Conservation (phyloP, 2,797 vertebrate genomes). For the Rhinoraja longicauda region DNA sequence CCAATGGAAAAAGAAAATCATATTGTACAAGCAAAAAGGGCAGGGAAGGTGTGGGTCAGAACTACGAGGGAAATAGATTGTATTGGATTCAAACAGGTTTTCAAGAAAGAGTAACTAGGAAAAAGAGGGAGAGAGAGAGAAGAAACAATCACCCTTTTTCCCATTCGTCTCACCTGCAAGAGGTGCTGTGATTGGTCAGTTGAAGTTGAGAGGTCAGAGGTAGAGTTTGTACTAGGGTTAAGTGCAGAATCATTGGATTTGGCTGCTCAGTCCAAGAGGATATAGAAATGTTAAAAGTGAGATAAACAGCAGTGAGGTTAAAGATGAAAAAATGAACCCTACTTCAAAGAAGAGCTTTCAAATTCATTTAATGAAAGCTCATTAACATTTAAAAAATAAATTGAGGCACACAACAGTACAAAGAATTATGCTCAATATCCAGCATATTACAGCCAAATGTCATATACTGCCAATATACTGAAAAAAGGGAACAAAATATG, state of each 20-base stretch:
- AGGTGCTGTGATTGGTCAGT: constrained; percentile 71
- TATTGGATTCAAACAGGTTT: constrained; percentile 40
- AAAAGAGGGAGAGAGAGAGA: constrained; percentile 46
- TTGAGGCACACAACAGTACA: neutral
- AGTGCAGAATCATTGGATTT: constrained; percentile 55
- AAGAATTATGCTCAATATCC: neutral
- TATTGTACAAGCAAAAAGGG: constrained; percentile 1
- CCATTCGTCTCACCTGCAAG: constrained; percentile 65
- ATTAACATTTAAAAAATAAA: constrained; percentile 26
- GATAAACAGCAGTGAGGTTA: constrained; percentile 42
- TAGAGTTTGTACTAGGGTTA: constrained; percentile 59
- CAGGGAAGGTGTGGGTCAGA: neutral
- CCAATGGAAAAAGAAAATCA: neutral
- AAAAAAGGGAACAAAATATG: constrained; percentile 16
- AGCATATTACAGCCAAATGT: neutral
- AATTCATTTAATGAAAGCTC: constrained; percentile 30
- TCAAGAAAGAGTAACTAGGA: constrained; percentile 42
- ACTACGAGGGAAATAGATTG: constrained; percentile 18
- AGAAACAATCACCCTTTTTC: constrained; percentile 46
- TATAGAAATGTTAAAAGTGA: constrained; percentile 48
- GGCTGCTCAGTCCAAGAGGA: constrained; percentile 52
- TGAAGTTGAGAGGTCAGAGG: constrained; percentile 68
- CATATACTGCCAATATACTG: neutral
- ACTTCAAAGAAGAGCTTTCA: constrained; percentile 29
- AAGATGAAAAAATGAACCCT: constrained; percentile 29